These are phyloP conservation scores for Trisateles emortualis DNA, from an alignment of 2,888 invertebrate species.

Conservation along the genomic window DNA sequence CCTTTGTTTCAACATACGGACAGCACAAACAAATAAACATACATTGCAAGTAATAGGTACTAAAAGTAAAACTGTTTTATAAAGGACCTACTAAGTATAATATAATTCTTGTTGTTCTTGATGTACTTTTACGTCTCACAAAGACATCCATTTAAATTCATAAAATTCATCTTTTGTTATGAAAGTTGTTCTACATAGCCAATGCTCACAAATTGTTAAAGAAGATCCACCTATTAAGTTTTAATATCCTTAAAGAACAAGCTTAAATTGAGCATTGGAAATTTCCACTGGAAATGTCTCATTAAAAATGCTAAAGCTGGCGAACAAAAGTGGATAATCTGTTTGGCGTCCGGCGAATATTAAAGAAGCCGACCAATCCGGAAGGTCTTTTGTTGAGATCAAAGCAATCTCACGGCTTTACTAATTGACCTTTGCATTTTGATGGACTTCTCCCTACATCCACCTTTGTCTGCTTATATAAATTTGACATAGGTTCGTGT, in stretches of 20 bases:
- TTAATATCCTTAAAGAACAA: slow-evolving; percentile 50
- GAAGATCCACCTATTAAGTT: slow-evolving; percentile 41
- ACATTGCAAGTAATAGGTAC: too few species aligned
- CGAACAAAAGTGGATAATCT: slow-evolving; percentile 82
- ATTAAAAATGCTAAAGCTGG: slow-evolving; percentile 79
- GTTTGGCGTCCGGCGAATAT: slow-evolving; percentile 76
- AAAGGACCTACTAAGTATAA: neutral
- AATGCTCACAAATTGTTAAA: slow-evolving; percentile 16
- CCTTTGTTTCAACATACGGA: too few species aligned
- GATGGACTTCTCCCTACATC: slow-evolving; percentile 49
- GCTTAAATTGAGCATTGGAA: slow-evolving; percentile 62
- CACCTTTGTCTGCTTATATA: slow-evolving; percentile 27
- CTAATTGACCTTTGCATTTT: slow-evolving; percentile 81
- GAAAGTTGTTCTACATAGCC: slow-evolving; percentile 12
- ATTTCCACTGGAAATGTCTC: slow-evolving; percentile 69
- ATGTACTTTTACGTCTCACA: neutral
- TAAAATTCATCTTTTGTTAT: slow-evolving; percentile 19
- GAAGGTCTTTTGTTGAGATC: slow-evolving; percentile 76
- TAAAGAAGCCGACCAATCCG: slow-evolving; percentile 72
- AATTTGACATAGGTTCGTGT: slow-evolving; percentile 25
- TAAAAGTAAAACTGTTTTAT: neutral
- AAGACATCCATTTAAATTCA: neutral
- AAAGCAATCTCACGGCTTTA: slow-evolving; percentile 70
- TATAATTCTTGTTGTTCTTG: neutral
- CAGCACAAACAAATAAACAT: too few species aligned